phyloP scores from a whole-genome alignment of 2,888 invertebrate genomes.

The Hirtodrosophila cameraria region DNA sequence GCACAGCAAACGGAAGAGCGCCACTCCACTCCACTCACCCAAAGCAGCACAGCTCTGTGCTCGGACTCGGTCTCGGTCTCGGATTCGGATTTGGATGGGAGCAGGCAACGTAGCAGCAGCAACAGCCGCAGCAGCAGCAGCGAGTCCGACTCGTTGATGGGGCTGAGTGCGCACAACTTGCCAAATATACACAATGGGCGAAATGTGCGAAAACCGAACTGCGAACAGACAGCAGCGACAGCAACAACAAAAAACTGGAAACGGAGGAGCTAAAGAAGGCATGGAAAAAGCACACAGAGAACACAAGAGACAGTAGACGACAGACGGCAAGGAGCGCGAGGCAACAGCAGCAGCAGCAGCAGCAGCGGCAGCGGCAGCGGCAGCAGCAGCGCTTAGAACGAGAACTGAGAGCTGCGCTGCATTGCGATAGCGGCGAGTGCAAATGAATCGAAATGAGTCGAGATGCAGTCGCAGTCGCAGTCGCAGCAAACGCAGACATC shows the following conservation, averaged over 20 bases:
- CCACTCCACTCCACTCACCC: slow-evolving; percentile 61
- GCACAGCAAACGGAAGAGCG: slow-evolving; percentile 66
- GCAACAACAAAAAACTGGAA: slow-evolving; percentile 61
- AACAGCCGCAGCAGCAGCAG: slow-evolving; percentile 8
- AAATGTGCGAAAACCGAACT: slow-evolving; percentile 73
- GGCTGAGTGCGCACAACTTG: slow-evolving; percentile 67
- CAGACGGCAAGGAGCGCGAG: slow-evolving; percentile 11
- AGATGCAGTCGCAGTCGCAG: slow-evolving; percentile 50
- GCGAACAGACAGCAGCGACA: slow-evolving; percentile 22
- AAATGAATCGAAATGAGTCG: slow-evolving; percentile 63
- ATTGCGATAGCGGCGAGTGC: slow-evolving; percentile 19
- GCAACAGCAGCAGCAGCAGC: too few relatives aligned
- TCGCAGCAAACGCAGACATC: slow-evolving; percentile 24
- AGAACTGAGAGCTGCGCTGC: slow-evolving; percentile 1
- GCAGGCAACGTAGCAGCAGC: slow-evolving; percentile 9
- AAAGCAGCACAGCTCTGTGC: slow-evolving; percentile 31
- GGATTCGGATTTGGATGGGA: slow-evolving; percentile 5
- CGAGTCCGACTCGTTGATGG: slow-evolving; percentile 52
- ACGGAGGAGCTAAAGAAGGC: slow-evolving; percentile 61
- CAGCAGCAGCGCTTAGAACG: background rate
- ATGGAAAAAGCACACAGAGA: slow-evolving; percentile 34
- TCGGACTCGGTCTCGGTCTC: slow-evolving; percentile 38
- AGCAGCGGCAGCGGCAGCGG: too few relatives aligned
- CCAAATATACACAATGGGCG: slow-evolving; percentile 71
- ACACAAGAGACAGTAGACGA: slow-evolving; percentile 39